Conservation (phyloP, 2,113 vertebrate species). For the Tragulus kanchil region DNA sequence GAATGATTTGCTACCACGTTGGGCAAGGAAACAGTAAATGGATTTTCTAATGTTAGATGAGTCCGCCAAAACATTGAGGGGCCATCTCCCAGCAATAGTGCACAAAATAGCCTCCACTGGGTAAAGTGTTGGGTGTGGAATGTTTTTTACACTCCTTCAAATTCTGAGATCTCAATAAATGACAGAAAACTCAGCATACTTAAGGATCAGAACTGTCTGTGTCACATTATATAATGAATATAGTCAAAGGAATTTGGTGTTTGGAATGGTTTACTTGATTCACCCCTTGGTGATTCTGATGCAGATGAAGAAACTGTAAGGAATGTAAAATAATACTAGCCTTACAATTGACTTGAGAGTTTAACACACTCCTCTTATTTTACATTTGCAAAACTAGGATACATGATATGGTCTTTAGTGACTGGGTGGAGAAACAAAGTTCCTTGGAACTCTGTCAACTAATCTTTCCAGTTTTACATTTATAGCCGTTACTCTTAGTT, state of each 20-base stretch:
- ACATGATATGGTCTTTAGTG: not conserved
- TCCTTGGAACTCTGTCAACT: not conserved
- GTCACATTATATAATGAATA: not conserved
- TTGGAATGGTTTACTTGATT: not conserved
- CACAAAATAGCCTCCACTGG: not conserved
- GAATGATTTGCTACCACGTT: not conserved
- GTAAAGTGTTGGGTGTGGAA: not conserved
- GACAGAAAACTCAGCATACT: not conserved
- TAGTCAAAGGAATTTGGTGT: not conserved
- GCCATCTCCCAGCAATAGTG: accelerated
- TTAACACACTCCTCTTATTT: not conserved
- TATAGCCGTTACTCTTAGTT: not conserved
- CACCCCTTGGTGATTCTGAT: not conserved
- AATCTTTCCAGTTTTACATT: not conserved
- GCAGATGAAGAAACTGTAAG: not conserved
- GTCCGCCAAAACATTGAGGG: not conserved
- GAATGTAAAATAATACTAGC: not conserved
- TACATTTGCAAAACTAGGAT: not conserved
- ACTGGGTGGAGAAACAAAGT: not conserved
- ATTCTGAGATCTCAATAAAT: not conserved
- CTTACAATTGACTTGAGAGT: not conserved
- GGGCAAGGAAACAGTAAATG: not conserved
- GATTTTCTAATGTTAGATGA: accelerated
- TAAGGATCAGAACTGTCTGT: not conserved
- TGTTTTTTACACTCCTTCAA: not conserved